These are phyloP conservation scores for Caranx melampygus DNA, from an alignment of 2,113 vertebrate genomes.

Conservation along the genomic window DNA sequence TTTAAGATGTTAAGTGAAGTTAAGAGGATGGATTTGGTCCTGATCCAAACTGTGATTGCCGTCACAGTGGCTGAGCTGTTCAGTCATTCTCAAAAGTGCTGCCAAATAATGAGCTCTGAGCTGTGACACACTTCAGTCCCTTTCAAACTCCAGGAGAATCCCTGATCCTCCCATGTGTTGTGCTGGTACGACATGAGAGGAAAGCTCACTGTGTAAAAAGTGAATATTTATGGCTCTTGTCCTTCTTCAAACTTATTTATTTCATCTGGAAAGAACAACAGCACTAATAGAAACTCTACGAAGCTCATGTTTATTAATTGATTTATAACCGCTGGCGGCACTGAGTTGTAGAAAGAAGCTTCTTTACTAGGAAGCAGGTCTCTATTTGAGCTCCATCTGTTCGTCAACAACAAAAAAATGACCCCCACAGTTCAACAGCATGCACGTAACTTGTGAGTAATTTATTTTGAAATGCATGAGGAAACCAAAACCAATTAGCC, in stretches of 20 bases:
- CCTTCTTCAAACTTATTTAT: not conserved
- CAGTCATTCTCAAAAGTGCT: constrained; percentile 1
- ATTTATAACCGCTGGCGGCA: not conserved
- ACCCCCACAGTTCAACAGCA: not conserved
- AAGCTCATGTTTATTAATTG: not conserved
- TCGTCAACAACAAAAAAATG: not conserved
- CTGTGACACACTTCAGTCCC: constrained; percentile 18
- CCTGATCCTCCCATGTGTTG: not conserved
- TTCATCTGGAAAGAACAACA: not conserved
- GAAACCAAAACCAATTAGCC: constrained; percentile 62
- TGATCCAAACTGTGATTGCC: constrained; percentile 35
- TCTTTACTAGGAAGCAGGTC: not conserved
- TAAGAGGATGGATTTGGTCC: constrained; percentile 6
- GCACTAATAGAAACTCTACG: not conserved
- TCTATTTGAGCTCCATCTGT: not conserved
- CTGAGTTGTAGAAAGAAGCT: constrained; percentile 12
- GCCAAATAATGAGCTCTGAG: constrained; percentile 8
- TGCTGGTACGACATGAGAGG: not conserved
- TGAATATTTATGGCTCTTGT: not conserved
- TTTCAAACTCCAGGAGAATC: not conserved
- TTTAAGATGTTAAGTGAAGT: not conserved
- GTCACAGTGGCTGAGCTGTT: constrained; percentile 16
- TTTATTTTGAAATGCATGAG: constrained; percentile 50
- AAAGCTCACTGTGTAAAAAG: not conserved
- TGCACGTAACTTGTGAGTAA: constrained; percentile 6